Conservation (phyloP, 2,797 vertebrate species). For the Xenentodon cancila region DNA sequence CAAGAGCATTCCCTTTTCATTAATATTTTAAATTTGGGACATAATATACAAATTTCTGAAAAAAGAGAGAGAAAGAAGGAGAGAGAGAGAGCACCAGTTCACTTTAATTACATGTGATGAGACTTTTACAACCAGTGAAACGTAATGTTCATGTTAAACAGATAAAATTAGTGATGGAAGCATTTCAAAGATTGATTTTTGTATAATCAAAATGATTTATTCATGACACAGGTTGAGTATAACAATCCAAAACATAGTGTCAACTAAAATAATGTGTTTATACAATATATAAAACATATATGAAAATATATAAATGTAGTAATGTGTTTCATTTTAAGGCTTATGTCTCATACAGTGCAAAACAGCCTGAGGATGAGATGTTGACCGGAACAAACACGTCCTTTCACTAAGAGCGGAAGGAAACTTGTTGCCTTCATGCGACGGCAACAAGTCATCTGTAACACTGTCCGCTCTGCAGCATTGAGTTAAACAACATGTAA, state of each 20-base stretch:
- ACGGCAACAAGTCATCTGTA: slow-evolving; percentile 42
- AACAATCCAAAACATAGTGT: slow-evolving; percentile 30
- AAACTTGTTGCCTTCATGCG: neutral
- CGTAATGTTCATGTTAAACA: neutral
- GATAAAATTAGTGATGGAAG: slow-evolving; percentile 21
- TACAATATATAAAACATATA: slow-evolving; percentile 58
- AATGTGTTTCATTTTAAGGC: slow-evolving; percentile 31
- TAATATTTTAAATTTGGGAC: neutral
- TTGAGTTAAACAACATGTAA: slow-evolving; percentile 2
- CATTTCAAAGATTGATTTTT: slow-evolving; percentile 29
- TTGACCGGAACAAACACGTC: slow-evolving; percentile 8
- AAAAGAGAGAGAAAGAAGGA: too few species aligned
- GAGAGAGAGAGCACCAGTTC: too few species aligned
- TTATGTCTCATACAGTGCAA: slow-evolving; percentile 17
- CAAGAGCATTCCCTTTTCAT: neutral
- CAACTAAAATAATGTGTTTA: slow-evolving; percentile 24
- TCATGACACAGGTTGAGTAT: slow-evolving; percentile 50
- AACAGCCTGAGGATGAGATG: slow-evolving; percentile 28
- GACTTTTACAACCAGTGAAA: neutral
- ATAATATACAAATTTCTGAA: neutral
- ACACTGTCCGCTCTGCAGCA: slow-evolving; percentile 30
- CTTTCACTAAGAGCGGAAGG: too few species aligned
- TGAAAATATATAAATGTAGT: slow-evolving; percentile 44
- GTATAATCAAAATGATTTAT: slow-evolving; percentile 64
- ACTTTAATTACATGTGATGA: too few species aligned